phyloP scores from a whole-genome alignment of 1,140 invertebrate species.

The Holotrichia oblita region DNA sequence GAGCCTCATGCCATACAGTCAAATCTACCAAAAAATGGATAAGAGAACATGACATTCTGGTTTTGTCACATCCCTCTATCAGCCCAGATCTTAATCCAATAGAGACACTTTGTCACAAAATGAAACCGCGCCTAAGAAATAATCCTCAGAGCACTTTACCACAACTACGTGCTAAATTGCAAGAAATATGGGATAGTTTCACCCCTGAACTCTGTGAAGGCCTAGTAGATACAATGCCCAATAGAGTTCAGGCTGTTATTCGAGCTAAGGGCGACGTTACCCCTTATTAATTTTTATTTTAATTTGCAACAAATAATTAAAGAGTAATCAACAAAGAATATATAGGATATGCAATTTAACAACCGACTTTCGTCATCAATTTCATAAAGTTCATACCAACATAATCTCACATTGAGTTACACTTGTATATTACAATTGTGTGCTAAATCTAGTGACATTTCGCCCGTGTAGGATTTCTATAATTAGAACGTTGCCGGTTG shows the following conservation, averaged over 20 bases:
- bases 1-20: no score
- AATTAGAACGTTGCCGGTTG: no score
- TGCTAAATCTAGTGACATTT: no score
- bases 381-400: no score
- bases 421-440: no score
- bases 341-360: no score
- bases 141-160: constrained; percentile 41
- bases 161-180: constrained; percentile 27
- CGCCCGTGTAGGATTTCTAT: no score
- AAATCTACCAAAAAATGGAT: no score
- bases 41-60: no score
- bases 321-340: no score
- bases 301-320: not conserved
- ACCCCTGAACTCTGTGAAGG: constrained; percentile 41
- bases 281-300: not conserved
- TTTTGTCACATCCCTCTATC: constrained; percentile 44
- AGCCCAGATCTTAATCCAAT: constrained; percentile 49
- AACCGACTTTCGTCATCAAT: no score
- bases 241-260: constrained; percentile 45
- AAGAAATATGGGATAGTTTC: constrained; percentile 43
- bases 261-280: constrained; percentile 39
- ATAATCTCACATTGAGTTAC: no score
- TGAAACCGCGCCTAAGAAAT: constrained; percentile 46
- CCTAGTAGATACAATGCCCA: constrained; percentile 42
- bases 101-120: constrained; percentile 48